Base-by-base conservation (phyloP, 2,113 vertebrate species). In the Ivindomyrus marchei region DNA sequence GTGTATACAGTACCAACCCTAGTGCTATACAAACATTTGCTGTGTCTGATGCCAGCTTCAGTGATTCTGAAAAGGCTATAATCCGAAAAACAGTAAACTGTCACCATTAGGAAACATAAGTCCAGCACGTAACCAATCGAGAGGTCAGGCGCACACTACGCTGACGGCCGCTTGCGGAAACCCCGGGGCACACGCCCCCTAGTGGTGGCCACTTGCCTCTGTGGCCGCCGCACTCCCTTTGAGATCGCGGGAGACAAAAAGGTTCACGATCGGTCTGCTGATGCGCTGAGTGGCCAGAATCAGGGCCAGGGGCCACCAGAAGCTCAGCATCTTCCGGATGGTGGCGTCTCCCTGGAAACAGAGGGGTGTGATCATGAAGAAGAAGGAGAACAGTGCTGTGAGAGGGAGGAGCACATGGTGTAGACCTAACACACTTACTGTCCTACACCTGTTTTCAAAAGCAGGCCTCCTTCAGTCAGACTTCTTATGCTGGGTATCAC, bases 221-320 rank as follows among this genome's bases (percentile, higher is more conserved):
- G 92, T 94, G 80, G 93, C 92, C 50, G 90, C 92, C 8, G 83
- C 39, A 45, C 89, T 90, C 36, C 90, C 66, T 49, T 53, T 52
- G 10, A 87, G 96, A 93, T 99, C 98, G 1, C 98, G 97, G 4
- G 98, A 99, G 9, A 99, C 98, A 90, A 99, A 99, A 91, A 99
- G 97, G 93, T 99, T 99, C 94, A 99, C 98, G 8, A 99, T 98
- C 6, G 98, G 98, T 87, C 98, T 94, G 50, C 98, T 99, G 94
- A 99, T 99, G 84, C 98, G 93, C 94, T 99, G 98, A 4, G 98
- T 99, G 42, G 98, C 98, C 86, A 91, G 39, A 87, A 88, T 36
- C 24, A 84, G 84, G 36, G 66, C 80, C 91, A 88, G 21, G 36
- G 21, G 85, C 66, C 70, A 83, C 70, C 50, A 90, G 95, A 99